These are phyloP conservation scores for Sorex maritimensis DNA, from an alignment of 2,797 vertebrate genomes.

Conservation along the genomic window DNA sequence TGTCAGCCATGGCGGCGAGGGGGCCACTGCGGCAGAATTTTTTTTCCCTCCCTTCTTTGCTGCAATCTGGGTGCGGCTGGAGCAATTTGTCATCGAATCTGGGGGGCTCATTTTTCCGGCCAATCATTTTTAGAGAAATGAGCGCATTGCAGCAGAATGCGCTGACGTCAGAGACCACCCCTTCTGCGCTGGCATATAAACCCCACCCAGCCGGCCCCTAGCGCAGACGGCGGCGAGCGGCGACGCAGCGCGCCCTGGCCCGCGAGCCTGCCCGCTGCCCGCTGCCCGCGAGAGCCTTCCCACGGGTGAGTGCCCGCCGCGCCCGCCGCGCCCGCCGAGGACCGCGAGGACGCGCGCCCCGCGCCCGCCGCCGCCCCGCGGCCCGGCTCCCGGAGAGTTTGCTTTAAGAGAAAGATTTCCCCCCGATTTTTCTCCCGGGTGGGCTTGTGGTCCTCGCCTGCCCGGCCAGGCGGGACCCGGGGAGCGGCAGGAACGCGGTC, in stretches of 20 bases:
- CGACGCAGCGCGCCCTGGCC: constrained; percentile 76
- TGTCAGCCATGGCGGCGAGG: constrained; percentile 86
- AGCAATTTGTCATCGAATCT: constrained; percentile 88
- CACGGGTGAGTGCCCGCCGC: constrained; percentile 79
- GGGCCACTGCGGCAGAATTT: constrained; percentile 86
- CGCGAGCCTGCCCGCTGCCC: constrained; percentile 59
- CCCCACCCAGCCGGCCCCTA: constrained; percentile 86
- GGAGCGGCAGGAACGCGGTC: neutral
- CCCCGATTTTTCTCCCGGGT: too few species aligned
- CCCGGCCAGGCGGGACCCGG: neutral
- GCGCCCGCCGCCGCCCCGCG: too few species aligned
- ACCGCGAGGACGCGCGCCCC: constrained; percentile 49
- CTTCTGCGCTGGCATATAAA: constrained; percentile 85
- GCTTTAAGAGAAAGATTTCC: neutral
- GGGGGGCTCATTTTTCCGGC: constrained; percentile 88
- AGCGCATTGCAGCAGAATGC: constrained; percentile 88
- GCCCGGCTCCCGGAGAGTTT: neutral
- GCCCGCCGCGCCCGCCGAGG: constrained; percentile 65
- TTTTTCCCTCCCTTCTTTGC: constrained; percentile 84
- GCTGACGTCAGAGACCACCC: constrained; percentile 88
- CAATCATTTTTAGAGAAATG: constrained; percentile 87
- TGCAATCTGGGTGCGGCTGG: constrained; percentile 87
- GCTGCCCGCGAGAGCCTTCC: constrained; percentile 32
- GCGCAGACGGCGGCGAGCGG: constrained; percentile 83
- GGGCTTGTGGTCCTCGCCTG: neutral